A percentile compares a stretch with the other conserved stretches of the same genome.
Conservation (phyloP, 2,888 invertebrate species). For the Brachypalpus laphriformis region DNA sequence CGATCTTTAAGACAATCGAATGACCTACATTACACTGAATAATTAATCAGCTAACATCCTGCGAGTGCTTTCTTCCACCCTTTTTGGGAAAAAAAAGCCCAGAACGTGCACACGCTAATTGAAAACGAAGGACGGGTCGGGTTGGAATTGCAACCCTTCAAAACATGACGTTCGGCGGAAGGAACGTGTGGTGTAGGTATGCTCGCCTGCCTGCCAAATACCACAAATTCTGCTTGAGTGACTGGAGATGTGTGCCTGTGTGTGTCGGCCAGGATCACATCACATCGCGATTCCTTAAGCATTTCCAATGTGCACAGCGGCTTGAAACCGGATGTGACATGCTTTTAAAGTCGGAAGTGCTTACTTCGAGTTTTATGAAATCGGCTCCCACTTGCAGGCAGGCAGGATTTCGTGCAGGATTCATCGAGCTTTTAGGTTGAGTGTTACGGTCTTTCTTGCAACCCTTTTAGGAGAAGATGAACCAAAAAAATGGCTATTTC, state of each 20-base stretch:
- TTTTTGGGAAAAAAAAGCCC: slow-evolving; percentile 8
- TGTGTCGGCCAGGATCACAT: slow-evolving; percentile 43
- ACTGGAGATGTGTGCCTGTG: slow-evolving; percentile 2
- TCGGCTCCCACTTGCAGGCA: slow-evolving; percentile 58
- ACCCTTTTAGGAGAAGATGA: slow-evolving; percentile 26
- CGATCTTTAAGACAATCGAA: slow-evolving; percentile 63
- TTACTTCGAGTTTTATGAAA: slow-evolving; percentile 81
- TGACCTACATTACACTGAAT: slow-evolving; percentile 69
- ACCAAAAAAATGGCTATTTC: slow-evolving; percentile 18
- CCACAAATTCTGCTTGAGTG: slow-evolving; percentile 16
- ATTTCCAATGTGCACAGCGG: slow-evolving; percentile 65
- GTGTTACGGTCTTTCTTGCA: neutral
- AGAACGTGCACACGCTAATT: slow-evolving; percentile 62
- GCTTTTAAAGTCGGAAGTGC: slow-evolving; percentile 83
- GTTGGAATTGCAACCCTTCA: slow-evolving; percentile 18
- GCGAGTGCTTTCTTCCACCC: slow-evolving; percentile 27
- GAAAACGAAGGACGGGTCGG: slow-evolving; percentile 37
- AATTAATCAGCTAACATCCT: slow-evolving; percentile 63
- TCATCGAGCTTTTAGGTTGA: slow-evolving; percentile 30
- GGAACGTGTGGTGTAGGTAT: slow-evolving; percentile 41
- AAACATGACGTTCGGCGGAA: slow-evolving; percentile 42
- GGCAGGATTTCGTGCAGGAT: slow-evolving; percentile 48
- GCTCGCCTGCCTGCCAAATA: slow-evolving; percentile 21
- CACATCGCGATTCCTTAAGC: slow-evolving; percentile 64
- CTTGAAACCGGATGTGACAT: slow-evolving; percentile 81